These are phyloP conservation scores for Takifugu bimaculatus DNA, from an alignment of 2,113 vertebrate species.

Conservation along the genomic window DNA sequence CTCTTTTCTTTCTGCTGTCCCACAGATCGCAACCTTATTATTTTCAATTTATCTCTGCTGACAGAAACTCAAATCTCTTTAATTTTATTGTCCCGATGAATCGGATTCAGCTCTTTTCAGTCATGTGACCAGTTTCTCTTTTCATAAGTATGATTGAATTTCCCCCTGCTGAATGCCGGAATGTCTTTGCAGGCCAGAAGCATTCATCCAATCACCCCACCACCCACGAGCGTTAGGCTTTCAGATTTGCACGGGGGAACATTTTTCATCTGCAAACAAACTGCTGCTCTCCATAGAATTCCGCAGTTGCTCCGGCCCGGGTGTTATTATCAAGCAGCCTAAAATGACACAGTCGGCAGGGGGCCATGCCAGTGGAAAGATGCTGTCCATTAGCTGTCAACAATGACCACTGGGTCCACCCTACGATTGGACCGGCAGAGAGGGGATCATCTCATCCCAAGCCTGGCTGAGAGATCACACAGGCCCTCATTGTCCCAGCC, in stretches of 20 bases:
- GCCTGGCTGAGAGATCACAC: conserved; percentile 70
- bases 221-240: conserved; percentile 58
- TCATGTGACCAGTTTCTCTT: conserved; percentile 36
- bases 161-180: conserved; percentile 31
- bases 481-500: conserved; percentile 66
- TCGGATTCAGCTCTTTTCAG: conserved; percentile 36
- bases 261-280: conserved; percentile 66
- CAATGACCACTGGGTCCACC: conserved; percentile 59
- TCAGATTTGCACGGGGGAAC: conserved; percentile 52
- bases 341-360: conserved; percentile 59
- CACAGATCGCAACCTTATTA: not conserved
- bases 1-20: not conserved
- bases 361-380: conserved; percentile 55
- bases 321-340: conserved; percentile 54
- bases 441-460: conserved; percentile 64
- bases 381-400: conserved; percentile 70
- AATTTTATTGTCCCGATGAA: conserved; percentile 30
- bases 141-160: conserved; percentile 51
- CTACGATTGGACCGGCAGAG: conserved; percentile 62
- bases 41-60: conserved; percentile 14
- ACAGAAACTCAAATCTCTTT: conserved; percentile 23
- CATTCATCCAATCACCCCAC: conserved; percentile 51
- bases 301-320: conserved; percentile 27
- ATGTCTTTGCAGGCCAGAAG: conserved; percentile 24
- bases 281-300: conserved; percentile 46